These are phyloP conservation scores for Alexandromys fortis DNA, from an alignment of 2,113 vertebrate species.

Conservation along the genomic window DNA sequence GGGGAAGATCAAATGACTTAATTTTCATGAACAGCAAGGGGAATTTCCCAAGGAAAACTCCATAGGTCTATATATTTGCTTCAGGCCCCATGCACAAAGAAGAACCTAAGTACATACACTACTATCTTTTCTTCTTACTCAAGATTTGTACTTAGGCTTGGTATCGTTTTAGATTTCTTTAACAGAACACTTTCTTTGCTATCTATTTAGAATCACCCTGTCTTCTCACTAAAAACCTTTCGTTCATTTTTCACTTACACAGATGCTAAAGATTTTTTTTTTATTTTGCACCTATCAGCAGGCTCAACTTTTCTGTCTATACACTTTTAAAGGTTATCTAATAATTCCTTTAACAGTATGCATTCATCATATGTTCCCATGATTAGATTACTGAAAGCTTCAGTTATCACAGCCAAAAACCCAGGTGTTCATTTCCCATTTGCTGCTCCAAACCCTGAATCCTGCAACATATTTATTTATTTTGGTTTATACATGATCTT, in stretches of 20 bases:
- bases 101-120: background rate
- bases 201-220: background rate
- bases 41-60: background rate
- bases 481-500: background rate
- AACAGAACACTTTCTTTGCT: background rate
- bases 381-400: background rate
- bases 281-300: background rate
- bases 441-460: background rate
- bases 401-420: background rate
- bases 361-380: background rate
- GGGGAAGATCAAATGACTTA: background rate
- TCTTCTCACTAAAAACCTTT: background rate
- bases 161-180: background rate
- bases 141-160: background rate
- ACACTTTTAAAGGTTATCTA: background rate
- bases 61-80: background rate
- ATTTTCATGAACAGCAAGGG: background rate
- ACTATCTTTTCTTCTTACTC: background rate
- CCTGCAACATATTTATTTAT: background rate
- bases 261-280: no score
- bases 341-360: background rate
- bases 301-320: background rate
- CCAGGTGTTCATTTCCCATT: background rate
- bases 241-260: background rate
- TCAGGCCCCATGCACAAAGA: fast-evolving